These are phyloP conservation scores for Crotalus viridis DNA, from an alignment of 2,113 vertebrate species.

Conservation along the genomic window DNA sequence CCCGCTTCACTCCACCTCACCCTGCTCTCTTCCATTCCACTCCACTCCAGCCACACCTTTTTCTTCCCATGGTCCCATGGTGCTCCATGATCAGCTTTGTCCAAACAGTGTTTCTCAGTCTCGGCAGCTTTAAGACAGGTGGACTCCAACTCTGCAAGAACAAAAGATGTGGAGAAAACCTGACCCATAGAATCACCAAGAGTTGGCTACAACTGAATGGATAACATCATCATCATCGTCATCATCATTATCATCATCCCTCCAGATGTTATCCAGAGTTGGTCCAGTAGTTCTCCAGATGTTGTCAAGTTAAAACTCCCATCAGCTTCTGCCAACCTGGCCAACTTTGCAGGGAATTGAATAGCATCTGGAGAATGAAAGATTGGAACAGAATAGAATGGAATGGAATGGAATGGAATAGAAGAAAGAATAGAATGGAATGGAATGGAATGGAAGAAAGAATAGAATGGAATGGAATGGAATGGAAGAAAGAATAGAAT, in stretches of 20 bases:
- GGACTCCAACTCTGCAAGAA: background rate
- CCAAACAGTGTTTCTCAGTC: background rate
- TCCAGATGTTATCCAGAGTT: background rate
- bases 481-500: too few species aligned
- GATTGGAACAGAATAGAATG: background rate
- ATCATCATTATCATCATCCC: background rate
- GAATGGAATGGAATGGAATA: too few species aligned
- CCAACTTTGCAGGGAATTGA: background rate
- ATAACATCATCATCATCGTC: background rate
- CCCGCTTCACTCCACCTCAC: background rate
- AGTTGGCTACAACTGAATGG: background rate
- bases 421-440: too few species aligned
- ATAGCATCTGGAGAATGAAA: background rate
- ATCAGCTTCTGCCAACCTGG: background rate
- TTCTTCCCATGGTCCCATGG: background rate
- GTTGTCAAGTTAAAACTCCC: background rate
- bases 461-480: too few species aligned
- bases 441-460: too few species aligned
- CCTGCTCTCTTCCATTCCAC: background rate
- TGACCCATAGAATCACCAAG: background rate
- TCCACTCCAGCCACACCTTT: background rate
- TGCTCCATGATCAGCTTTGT: background rate
- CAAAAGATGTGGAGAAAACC: background rate
- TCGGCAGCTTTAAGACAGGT: background rate
- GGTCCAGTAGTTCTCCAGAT: background rate